phyloP scores from a whole-genome alignment of 2,888 invertebrate genomes.

The Chrysotoxum bicinctum region DNA sequence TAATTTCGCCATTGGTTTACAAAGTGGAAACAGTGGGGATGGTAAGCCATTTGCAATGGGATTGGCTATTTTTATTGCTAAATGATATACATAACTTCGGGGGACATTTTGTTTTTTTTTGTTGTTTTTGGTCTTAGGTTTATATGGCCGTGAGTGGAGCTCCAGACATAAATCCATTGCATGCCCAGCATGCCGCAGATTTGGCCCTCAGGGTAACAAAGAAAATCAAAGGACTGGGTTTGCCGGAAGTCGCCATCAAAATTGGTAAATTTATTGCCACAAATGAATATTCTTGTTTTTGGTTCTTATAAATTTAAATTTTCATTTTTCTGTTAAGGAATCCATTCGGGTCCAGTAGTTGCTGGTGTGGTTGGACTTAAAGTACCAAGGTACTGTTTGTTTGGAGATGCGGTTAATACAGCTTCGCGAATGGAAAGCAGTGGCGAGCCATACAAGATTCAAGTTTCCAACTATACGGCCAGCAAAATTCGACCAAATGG shows the following conservation, averaged over 20 bases:
- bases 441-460: conserved; percentile 86
- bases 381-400: conserved; percentile 93
- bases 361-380: conserved; percentile 93
- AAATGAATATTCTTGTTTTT: neutral
- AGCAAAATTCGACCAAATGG: conserved; percentile 85
- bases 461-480: conserved; percentile 89
- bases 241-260: conserved; percentile 85
- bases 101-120: conserved; percentile 17
- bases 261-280: conserved; percentile 82
- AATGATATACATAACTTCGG: neutral
- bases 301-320: neutral
- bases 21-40: conserved; percentile 98
- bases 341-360: conserved; percentile 94
- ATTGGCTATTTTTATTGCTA: conserved; percentile 6
- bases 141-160: conserved; percentile 96
- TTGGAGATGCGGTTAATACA: conserved; percentile 95
- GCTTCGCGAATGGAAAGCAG: conserved; percentile 93
- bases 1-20: conserved; percentile 92
- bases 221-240: conserved; percentile 86
- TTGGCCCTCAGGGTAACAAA: conserved; percentile 89
- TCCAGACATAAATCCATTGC: conserved; percentile 88
- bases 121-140: conserved; percentile 78
- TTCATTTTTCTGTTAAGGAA: conserved; percentile 82
- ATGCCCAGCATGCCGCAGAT: conserved; percentile 90
- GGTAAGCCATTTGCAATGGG: conserved; percentile 79